Base-by-base conservation (phyloP, 2,888 invertebrate species). In the Crioceris asparagi region DNA sequence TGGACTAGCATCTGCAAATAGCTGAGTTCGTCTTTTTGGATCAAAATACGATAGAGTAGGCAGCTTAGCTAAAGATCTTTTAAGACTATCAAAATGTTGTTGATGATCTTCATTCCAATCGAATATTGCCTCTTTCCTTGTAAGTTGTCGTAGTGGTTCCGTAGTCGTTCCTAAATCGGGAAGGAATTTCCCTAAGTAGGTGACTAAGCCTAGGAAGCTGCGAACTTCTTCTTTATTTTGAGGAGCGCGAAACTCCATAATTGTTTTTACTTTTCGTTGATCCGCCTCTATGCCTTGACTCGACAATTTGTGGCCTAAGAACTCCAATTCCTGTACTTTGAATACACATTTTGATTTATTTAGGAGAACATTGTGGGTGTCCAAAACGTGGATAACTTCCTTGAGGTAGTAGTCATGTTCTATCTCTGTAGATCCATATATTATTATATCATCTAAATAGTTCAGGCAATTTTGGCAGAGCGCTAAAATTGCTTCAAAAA, bases 261-360 rank as follows among this genome's bases (percentile, higher is more conserved):
- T 34, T 2, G 32, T 29, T 23, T 27, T 25, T 5, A 43, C 18
- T 31, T 42, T 35, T 2, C 49, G 43, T 12, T 46, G 31, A 18
- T 46, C 36, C 7, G 54, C 35, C 11, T 41, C 51, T 48, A 17
- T 48, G 39, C 17, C 45, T 29, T 36, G 29, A 29, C 19, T 45
- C 54, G 61, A 48, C 70, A 72, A 17, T 17, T 25, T 40, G 25
- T 43, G 45, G 14, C 36, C 40, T 11, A 46, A 29, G 17, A 44
- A 43, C 25, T 36, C 17, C 7, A 43, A 21, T 29, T 41, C 30
- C 30, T 35, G 29, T 12, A 32, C 36, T 36, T 47, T 45, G 5
- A 44, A 16, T 7, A 40, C 17, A 33, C 40, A 47, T 37, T 47
- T 47, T 2, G 26, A n/a, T 35, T 38, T 18, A 25, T 47, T 47